A percentile compares a stretch with the other conserved stretches of the same genome.
These are phyloP conservation scores for Andrena cerasifolii DNA, from an alignment of 1,140 invertebrate species.

Conservation along the genomic window DNA sequence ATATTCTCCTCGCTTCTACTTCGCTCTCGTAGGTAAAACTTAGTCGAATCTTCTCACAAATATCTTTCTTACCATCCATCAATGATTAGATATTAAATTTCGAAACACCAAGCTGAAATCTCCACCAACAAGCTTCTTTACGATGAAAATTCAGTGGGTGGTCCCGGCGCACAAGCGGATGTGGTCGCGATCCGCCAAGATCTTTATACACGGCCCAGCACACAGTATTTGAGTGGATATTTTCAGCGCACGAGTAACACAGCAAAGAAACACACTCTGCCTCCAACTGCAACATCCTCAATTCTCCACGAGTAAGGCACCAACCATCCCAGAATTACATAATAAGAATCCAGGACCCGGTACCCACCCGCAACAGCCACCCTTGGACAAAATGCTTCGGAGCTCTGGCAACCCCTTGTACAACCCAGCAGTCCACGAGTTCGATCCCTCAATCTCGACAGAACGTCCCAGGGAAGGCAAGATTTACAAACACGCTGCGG, in stretches of 20 bases:
- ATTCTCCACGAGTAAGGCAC: too few relatives aligned
- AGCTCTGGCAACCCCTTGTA: too few relatives aligned
- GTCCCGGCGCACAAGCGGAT: slow-evolving; percentile 74
- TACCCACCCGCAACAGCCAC: too few relatives aligned
- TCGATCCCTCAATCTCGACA: not conserved
- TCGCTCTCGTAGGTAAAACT: too few relatives aligned
- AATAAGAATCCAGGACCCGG: too few relatives aligned
- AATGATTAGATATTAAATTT: not conserved
- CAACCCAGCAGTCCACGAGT: not conserved
- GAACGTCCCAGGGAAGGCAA: not conserved
- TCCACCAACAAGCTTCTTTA: slow-evolving; percentile 17
- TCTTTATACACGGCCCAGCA: slow-evolving; percentile 59
- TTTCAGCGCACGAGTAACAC: slow-evolving; percentile 56
- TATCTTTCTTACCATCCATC: too few relatives aligned
- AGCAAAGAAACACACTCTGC: too few relatives aligned
- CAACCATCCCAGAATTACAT: too few relatives aligned
- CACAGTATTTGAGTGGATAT: slow-evolving; percentile 69
- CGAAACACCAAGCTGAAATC: not conserved
- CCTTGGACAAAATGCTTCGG: too few relatives aligned
- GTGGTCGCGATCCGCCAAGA: slow-evolving; percentile 65
- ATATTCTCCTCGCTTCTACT: too few relatives aligned
- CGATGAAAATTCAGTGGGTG: slow-evolving; percentile 70
- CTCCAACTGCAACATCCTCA: too few relatives aligned
- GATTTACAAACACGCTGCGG: not conserved
- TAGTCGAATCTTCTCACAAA: too few relatives aligned